Conservation (phyloP, 2,113 vertebrate genomes). For the Epinephelus cyanopodus region DNA sequence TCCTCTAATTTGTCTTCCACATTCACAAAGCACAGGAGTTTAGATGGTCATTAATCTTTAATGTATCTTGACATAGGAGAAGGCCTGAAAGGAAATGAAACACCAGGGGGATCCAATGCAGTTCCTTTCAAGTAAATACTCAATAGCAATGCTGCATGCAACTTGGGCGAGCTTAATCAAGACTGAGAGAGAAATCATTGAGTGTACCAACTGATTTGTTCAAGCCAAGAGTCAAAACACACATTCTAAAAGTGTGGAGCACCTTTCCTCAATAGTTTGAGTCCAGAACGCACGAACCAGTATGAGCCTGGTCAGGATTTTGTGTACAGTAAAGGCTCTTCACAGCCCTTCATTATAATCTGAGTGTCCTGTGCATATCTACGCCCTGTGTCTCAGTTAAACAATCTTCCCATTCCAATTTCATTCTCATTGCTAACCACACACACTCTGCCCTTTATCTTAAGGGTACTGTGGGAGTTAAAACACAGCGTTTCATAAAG, state of each 20-base stretch:
- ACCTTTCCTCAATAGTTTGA: neutral
- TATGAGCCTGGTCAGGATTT: slow-evolving; percentile 21
- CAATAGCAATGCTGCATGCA: neutral
- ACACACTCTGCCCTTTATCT: slow-evolving; percentile 70
- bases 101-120: neutral
- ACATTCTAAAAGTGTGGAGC: slow-evolving; percentile 6
- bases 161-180: slow-evolving; percentile 19
- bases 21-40: slow-evolving; percentile 23
- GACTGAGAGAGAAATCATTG: slow-evolving; percentile 29
- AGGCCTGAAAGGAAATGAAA: slow-evolving; percentile 33
- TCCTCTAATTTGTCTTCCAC: slow-evolving; percentile 13
- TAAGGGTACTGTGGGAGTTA: slow-evolving; percentile 65
- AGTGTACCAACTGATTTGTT: slow-evolving; percentile 5
- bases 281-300: neutral
- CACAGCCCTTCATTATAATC: slow-evolving; percentile 48
- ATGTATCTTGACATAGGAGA: slow-evolving; percentile 31
- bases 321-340: slow-evolving; percentile 25
- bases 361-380: slow-evolving; percentile 35
- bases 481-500: slow-evolving; percentile 72
- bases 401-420: slow-evolving; percentile 68
- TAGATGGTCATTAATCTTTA: slow-evolving; percentile 34
- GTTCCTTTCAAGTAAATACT: slow-evolving; percentile 18
- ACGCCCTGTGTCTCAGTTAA: slow-evolving; percentile 53
- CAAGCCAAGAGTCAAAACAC: neutral
- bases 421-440: slow-evolving; percentile 62